Conservation (phyloP, 2,888 invertebrate genomes). For the Tachina lurida region DNA sequence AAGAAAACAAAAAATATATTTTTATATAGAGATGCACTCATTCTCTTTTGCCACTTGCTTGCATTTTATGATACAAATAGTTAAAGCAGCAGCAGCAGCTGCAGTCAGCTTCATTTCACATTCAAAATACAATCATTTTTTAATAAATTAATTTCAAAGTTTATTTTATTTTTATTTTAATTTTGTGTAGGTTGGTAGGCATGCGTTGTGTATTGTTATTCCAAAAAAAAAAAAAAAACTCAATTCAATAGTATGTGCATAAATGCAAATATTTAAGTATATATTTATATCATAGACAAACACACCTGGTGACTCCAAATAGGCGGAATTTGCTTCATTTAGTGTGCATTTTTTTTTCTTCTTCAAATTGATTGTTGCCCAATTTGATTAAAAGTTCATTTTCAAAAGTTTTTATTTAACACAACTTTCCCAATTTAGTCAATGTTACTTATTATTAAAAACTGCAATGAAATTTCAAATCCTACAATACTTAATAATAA, state of each 20-base stretch:
- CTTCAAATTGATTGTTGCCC: background rate
- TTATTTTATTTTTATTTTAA: background rate
- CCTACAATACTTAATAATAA: conserved; percentile 6
- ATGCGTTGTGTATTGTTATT: conserved; percentile 43
- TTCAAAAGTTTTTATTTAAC: background rate
- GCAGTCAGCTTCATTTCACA: conserved; percentile 11
- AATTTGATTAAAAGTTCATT: background rate
- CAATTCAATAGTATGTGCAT: background rate
- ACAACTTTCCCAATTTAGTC: background rate
- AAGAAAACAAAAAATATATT: background rate
- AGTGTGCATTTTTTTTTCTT: too few species aligned
- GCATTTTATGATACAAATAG: conserved; percentile 15
- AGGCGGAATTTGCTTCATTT: background rate
- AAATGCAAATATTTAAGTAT: background rate
- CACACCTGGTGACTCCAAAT: conserved; percentile 10
- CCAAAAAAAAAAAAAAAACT: conserved; percentile 31
- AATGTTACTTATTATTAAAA: background rate
- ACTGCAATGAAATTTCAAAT: conserved; percentile 2
- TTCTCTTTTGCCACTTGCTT: conserved; percentile 9
- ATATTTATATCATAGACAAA: conserved; percentile 2
- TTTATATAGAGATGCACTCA: conserved; percentile 26
- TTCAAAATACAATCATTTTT: conserved; percentile 32
- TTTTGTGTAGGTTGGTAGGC: conserved; percentile 64
- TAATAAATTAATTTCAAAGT: conserved; percentile 35
- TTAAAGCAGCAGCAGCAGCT: background rate